Evolutionary conservation across 2,888 invertebrate species (phyloP).

Genomic region (Patella ulyssiponensis): DNA sequence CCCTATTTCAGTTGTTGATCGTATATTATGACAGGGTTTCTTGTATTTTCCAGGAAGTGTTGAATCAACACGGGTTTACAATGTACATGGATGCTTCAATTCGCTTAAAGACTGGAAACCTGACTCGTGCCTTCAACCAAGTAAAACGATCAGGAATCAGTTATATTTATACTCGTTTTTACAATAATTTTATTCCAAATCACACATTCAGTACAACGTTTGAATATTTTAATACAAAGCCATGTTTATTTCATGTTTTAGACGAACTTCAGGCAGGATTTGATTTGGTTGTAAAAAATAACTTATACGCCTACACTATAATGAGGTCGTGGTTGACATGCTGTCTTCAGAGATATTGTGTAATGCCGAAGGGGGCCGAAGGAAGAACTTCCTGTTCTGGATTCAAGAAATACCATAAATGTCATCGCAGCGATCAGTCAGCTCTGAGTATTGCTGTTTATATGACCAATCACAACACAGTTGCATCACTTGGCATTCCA

Average conservation of each 20-base stretch:
- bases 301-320: not conserved
- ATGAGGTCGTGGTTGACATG: constrained; percentile 8
- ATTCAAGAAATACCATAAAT: not conserved
- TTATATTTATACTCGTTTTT: not conserved
- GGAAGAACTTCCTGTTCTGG: not conserved
- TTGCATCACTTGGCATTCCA: too few relatives aligned
- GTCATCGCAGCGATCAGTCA: not conserved
- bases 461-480: not conserved
- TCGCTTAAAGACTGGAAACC: not conserved
- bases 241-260: not conserved
- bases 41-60: constrained; percentile 3
- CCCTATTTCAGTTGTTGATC: too few relatives aligned
- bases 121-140: not conserved
- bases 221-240: not conserved
- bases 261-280: not conserved
- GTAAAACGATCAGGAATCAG: not conserved
- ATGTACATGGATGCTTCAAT: constrained; percentile 3
- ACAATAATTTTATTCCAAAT: not conserved
- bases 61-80: not conserved
- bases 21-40: not conserved
- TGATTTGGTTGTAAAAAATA: not conserved
- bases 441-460: constrained; percentile 4
- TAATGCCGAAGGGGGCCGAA: constrained; percentile 5
- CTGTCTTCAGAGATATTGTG: not conserved
- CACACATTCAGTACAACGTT: not conserved